Percentiles rank a stretch among this genome's conserved stretches.
These are phyloP conservation scores for Sigmodon hispidus DNA, from an alignment of 2,113 vertebrate genomes.

Conservation along the genomic window DNA sequence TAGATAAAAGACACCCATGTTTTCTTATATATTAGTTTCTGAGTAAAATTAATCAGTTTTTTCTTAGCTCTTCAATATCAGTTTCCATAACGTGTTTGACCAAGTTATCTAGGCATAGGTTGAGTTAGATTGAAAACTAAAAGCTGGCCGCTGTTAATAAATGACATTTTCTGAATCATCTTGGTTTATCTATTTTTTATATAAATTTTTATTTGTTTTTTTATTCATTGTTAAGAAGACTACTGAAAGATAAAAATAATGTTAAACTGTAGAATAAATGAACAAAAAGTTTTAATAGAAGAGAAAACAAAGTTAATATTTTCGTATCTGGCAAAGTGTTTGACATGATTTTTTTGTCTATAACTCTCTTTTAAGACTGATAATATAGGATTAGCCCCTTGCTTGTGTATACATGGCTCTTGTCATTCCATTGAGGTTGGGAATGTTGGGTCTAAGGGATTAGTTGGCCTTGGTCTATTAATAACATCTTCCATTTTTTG, in stretches of 20 bases:
- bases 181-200: background rate
- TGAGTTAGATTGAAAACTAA: background rate
- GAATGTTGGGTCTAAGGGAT: background rate
- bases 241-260: background rate
- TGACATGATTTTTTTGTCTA: background rate
- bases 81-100: background rate
- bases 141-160: background rate
- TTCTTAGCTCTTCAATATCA: background rate
- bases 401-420: background rate
- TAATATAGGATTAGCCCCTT: background rate
- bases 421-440: background rate
- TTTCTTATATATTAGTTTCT: background rate
- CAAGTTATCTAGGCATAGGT: background rate
- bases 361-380: background rate
- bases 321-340: background rate
- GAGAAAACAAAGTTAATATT: background rate
- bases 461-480: background rate
- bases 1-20: background rate
- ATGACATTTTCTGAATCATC: background rate
- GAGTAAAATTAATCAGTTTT: background rate
- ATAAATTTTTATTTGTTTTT: background rate
- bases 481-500: background rate
- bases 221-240: background rate
- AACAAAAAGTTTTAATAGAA: background rate
- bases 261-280: background rate